Evolutionary conservation across 2,888 invertebrate species (phyloP).

Genomic region (Limnephilus lunatus): DNA sequence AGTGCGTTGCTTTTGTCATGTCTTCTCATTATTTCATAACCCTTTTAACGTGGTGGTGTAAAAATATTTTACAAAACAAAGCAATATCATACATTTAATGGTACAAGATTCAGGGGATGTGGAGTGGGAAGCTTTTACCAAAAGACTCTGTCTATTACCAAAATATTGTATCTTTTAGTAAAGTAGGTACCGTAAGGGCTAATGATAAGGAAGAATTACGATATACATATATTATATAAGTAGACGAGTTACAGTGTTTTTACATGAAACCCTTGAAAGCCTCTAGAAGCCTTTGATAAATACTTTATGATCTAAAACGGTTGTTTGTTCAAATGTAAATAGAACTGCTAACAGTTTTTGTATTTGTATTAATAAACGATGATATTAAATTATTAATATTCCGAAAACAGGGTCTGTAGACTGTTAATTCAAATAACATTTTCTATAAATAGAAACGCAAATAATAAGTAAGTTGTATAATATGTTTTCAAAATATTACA

Average conservation of each 20-base stretch:
- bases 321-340: not conserved
- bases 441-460: not conserved
- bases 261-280: not conserved
- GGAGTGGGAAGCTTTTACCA: constrained; percentile 19
- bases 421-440: not conserved
- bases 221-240: not conserved
- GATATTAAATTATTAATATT: not conserved
- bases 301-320: not conserved
- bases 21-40: not conserved
- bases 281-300: not conserved
- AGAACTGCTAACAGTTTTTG: not conserved
- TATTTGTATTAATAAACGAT: not conserved
- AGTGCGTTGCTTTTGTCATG: not conserved
- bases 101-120: not conserved
- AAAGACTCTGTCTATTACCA: constrained; percentile 21
- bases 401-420: not conserved
- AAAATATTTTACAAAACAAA: constrained; percentile 2
- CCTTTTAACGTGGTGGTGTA: not conserved
- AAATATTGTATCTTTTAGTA: constrained; percentile 8
- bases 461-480: too few relatives aligned
- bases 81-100: not conserved
- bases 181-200: constrained; percentile 10
- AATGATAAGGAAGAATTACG: constrained; percentile 23
- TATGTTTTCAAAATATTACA: too few relatives aligned
- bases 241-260: not conserved